Percentiles rank a stretch among this genome's conserved stretches.
Evolutionary conservation across 92 coral and sea anemone species (phyloP).

Genomic region (Paragorgia papillata): DNA sequence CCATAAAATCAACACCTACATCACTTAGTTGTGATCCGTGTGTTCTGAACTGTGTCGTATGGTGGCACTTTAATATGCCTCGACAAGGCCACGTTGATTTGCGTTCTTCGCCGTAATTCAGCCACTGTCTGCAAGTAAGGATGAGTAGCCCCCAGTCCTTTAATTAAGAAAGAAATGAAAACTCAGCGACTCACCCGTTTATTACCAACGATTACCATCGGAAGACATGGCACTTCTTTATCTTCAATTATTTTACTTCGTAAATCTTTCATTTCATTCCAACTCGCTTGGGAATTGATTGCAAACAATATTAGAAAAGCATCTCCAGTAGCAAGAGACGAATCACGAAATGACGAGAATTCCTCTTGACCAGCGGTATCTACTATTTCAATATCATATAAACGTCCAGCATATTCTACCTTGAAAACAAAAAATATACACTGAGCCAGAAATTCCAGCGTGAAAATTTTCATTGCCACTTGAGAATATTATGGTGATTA

Average conservation of each 20-base stretch:
- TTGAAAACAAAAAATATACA: conserved; percentile 10
- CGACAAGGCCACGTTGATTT: no score
- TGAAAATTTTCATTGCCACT: no score
- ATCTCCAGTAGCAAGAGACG: conserved; percentile 97
- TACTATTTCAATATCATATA: conserved; percentile 93
- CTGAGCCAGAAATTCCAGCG: no score
- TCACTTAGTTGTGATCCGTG: no score
- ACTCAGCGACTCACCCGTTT: conserved; percentile 72
- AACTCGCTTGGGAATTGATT: conserved; percentile 90
- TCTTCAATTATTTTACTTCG: conserved; percentile 93
- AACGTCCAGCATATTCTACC: conserved; percentile 88
- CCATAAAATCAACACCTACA: no score
- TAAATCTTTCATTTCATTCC: conserved; percentile 94
- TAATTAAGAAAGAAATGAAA: no score
- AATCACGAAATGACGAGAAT: conserved; percentile 94
- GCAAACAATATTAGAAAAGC: conserved; percentile 95
- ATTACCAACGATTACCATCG: conserved; percentile 92
- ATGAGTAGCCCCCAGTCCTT: no score
- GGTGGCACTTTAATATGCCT: no score
- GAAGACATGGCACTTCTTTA: conserved; percentile 71
- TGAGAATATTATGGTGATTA: no score
- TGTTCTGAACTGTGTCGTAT: no score
- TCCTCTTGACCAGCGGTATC: conserved; percentile 99
- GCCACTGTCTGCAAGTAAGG: no score
- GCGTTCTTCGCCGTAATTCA: no score